Base-by-base conservation (phyloP, 2,113 vertebrate genomes). In the Osmerus mordax region DNA sequence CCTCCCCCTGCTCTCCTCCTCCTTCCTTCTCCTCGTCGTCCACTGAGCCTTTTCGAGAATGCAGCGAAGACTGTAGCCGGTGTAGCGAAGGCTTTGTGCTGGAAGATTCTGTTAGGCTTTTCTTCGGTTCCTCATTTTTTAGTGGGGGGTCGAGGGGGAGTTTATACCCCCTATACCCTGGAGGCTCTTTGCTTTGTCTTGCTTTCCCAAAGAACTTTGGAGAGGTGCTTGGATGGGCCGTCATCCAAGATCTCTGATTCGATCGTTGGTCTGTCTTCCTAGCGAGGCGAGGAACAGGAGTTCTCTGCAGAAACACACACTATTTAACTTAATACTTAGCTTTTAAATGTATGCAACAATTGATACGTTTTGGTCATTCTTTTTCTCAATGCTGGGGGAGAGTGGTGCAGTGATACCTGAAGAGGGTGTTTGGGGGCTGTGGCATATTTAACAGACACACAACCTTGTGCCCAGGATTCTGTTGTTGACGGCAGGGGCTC, bases 401-500 rank as follows among this genome's bases (percentile, higher is more conserved):
- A 25, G 28, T 25, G 13, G 60, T 62, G 23, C 60, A 64, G 29
- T 47, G 64, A 0, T 65, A 89, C 86, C 81, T 86, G 67, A 11
- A 6, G 4, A 0, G 52, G 1, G 14, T 19, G 14, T 29, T 16
- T 32, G 58, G 65, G 47, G 47, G 75, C 73, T 0, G 25, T 25
- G 8, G 7, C 4, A 1, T 41, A 4, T 1, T 29, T n/a, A 56
- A 41, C 41, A 0, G 91, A 84, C 1, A 93, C 83, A 0, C 84
- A 90, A 21, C 94, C 92, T 76, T 86, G 83, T 0, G 92, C 89
- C 92, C 94, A 95, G n/a, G 87, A 70, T 60, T 96, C 94, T 0
- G 56, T 65, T 1, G 13, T 0, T 1, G 83, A 41, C 0, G 89
- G 74, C 14, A 41, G 0, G 0, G 95, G 94, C 69, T 94, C 93